Evolutionary conservation across 2,113 vertebrate genomes (phyloP).

Genomic region (Phyllostomus discolor): DNA sequence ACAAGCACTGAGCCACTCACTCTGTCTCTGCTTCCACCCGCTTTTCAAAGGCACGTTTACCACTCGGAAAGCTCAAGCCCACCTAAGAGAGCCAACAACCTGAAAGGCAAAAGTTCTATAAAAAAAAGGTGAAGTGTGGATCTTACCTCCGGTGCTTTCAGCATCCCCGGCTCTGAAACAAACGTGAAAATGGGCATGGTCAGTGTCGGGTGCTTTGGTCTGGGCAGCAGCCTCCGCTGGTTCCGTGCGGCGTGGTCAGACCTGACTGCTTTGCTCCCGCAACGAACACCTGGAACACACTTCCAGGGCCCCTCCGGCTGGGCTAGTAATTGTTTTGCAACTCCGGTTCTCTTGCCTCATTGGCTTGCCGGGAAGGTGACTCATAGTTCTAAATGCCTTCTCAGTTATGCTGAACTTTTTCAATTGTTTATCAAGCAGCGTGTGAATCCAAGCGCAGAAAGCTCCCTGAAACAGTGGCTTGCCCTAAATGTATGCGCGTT

Average conservation of each 20-base stretch:
- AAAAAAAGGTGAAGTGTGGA: constrained; percentile 40
- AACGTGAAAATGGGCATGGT: constrained; percentile 87
- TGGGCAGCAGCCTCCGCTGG: constrained; percentile 54
- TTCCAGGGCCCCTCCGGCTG: constrained; percentile 74
- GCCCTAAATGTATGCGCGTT: neutral
- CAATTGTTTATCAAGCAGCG: constrained; percentile 46
- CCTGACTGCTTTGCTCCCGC: constrained; percentile 76
- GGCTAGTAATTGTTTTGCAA: constrained; percentile 80
- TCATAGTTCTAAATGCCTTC: constrained; percentile 57
- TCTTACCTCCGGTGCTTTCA: constrained; percentile 92
- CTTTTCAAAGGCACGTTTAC: neutral
- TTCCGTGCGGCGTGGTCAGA: neutral
- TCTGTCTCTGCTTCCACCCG: neutral
- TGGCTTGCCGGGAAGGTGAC: constrained; percentile 76
- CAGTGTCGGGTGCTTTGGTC: constrained; percentile 42
- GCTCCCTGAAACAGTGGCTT: neutral
- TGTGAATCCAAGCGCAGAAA: constrained; percentile 16
- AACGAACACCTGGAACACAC: constrained; percentile 79
- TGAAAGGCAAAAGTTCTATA: constrained; percentile 54
- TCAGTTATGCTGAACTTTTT: constrained; percentile 33
- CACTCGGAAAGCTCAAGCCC: neutral
- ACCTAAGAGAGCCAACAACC: constrained; percentile 19
- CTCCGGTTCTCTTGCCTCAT: constrained; percentile 78
- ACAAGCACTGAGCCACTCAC: neutral
- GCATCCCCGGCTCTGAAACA: constrained; percentile 91